phyloP scores from a whole-genome alignment of 2,888 invertebrate species.

The Drosophila nr. fundita region DNA sequence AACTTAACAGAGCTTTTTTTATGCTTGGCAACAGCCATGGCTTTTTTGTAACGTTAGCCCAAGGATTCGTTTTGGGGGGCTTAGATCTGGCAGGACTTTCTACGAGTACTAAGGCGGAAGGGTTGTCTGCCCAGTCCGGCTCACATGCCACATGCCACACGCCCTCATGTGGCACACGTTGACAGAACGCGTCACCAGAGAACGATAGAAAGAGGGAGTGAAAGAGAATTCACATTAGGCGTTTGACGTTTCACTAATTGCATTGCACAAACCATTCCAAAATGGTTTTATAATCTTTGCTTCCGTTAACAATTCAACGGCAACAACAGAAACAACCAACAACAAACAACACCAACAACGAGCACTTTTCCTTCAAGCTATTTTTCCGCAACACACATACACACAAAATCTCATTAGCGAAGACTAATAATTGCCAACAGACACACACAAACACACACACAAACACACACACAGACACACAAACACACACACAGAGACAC shows the following conservation, averaged over 20 bases:
- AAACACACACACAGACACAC: conserved; percentile 2
- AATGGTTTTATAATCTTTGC: conserved; percentile 76
- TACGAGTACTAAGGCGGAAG: not conserved
- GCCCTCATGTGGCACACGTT: conserved; percentile 26
- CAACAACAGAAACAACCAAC: conserved; percentile 18
- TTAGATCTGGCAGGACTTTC: not conserved
- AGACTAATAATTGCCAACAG: conserved; percentile 53
- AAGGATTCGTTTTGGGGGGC: not conserved
- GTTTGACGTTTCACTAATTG: conserved; percentile 59
- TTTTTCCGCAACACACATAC: conserved; percentile 27
- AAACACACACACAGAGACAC: conserved; percentile 5
- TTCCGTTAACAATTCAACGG: conserved; percentile 67
- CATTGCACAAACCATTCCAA: conserved; percentile 66
- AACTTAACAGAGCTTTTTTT: not conserved
- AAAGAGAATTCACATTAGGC: conserved; percentile 27
- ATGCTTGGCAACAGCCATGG: not conserved
- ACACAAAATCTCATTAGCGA: conserved; percentile 64
- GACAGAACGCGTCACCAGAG: conserved; percentile 8
- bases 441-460: conserved; percentile 12
- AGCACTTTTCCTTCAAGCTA: conserved; percentile 31
- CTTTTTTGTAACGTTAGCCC: not conserved
- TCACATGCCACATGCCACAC: not conserved
- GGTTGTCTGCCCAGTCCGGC: not conserved
- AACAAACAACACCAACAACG: conserved; percentile 6
- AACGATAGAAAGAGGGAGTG: not conserved